These are phyloP conservation scores for Microtus montanus DNA, from an alignment of 2,113 vertebrate genomes.

Conservation along the genomic window DNA sequence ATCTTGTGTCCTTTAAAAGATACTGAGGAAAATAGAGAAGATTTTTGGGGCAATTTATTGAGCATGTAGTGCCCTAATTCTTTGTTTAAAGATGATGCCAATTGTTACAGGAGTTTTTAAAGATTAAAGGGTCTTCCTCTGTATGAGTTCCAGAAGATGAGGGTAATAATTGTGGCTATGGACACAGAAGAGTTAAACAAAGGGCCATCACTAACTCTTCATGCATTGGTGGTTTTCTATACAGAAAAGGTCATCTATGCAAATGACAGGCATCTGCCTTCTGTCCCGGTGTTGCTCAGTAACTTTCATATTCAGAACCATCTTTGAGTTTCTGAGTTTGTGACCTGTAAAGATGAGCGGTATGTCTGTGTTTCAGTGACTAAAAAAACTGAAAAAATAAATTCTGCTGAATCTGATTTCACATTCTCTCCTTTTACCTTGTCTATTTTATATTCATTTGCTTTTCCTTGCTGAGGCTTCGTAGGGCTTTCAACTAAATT, in stretches of 20 bases:
- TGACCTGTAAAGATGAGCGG: conserved; percentile 35
- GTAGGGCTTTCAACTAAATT: conserved; percentile 67
- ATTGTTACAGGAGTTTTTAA: conserved; percentile 7
- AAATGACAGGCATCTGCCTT: conserved; percentile 53
- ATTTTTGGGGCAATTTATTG: background rate
- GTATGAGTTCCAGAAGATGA: background rate
- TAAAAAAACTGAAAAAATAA: background rate
- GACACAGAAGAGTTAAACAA: background rate
- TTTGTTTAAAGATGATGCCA: background rate
- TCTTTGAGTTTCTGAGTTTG: conserved; percentile 63
- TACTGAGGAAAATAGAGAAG: background rate
- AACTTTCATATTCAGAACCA: conserved; percentile 60
- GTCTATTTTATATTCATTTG: conserved; percentile 73
- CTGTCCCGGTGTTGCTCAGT: background rate
- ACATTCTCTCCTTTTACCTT: conserved; percentile 48
- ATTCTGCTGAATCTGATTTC: conserved; percentile 42
- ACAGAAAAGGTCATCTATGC: background rate
- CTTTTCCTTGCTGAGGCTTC: conserved; percentile 62
- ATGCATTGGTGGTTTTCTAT: background rate
- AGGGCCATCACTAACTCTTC: background rate
- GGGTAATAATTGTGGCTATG: background rate
- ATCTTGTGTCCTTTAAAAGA: background rate
- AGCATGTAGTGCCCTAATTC: background rate
- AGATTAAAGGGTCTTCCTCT: background rate
- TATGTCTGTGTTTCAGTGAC: conserved; percentile 30